Evolutionary conservation across 2,113 vertebrate genomes (phyloP).

Genomic region (Turdus rufiventris): DNA sequence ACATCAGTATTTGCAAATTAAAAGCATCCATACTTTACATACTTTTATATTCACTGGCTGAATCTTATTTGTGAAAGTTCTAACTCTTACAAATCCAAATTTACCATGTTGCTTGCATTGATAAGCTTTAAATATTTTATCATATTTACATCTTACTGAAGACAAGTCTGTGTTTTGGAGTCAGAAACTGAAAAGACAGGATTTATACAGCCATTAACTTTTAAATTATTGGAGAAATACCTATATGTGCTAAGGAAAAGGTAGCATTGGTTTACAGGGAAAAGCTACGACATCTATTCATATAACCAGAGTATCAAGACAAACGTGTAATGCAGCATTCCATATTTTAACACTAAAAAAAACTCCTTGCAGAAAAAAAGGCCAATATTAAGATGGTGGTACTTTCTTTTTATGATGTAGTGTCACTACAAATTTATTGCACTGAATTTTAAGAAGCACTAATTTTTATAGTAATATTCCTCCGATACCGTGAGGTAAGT

Average conservation of each 20-base stretch:
- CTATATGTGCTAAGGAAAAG: not conserved
- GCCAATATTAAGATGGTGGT: not conserved
- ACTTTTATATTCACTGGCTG: not conserved
- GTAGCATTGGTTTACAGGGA: not conserved
- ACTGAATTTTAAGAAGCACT: not conserved
- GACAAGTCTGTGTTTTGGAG: not conserved
- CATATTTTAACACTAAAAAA: not conserved
- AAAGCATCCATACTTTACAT: not conserved
- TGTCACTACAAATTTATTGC: not conserved
- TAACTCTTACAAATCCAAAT: not conserved
- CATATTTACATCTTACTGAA: not conserved
- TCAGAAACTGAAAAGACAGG: not conserved
- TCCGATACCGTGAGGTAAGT: not conserved
- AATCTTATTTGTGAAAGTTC: not conserved
- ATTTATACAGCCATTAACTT: not conserved
- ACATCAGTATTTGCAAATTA: not conserved
- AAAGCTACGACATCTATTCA: not conserved
- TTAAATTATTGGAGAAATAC: not conserved
- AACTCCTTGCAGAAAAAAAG: not conserved
- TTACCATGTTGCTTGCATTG: not conserved
- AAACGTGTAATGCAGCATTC: not conserved
- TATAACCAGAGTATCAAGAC: not conserved
- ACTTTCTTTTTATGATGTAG: not conserved
- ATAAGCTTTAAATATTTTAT: not conserved
- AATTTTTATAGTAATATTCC: not conserved